Conservation (phyloP, 2,888 invertebrate species). For the Pristionchus maxplancki region DNA sequence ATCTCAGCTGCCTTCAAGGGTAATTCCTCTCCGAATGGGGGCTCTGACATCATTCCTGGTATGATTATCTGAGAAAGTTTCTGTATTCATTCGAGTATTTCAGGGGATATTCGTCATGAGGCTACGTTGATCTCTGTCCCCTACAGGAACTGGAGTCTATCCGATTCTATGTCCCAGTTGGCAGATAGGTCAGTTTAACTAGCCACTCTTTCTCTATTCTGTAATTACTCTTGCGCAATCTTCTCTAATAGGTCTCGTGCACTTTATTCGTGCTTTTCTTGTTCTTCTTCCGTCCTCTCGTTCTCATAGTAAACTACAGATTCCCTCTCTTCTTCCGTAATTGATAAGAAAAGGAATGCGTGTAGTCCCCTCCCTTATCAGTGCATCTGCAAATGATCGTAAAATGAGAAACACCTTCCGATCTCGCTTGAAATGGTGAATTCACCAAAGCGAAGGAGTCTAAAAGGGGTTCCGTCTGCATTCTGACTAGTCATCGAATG, state of each 20-base stretch:
- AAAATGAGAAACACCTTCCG: not conserved
- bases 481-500: constrained; percentile 9
- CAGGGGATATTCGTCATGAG: constrained; percentile 27
- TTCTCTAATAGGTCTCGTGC: not conserved
- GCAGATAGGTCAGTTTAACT: constrained; percentile 61
- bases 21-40: constrained; percentile 44
- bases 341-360: not conserved
- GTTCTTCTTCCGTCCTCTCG: not conserved
- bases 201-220: not conserved
- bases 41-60: constrained; percentile 13
- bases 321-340: not conserved
- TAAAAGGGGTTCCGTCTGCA: not conserved
- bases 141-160: constrained; percentile 57
- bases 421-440: not conserved
- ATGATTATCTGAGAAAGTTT: not conserved
- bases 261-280: not conserved
- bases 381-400: not conserved
- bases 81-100: not conserved
- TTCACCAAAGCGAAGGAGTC: not conserved
- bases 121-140: constrained; percentile 21
- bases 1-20: constrained; percentile 68
- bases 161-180: constrained; percentile 69
- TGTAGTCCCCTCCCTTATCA: constrained; percentile 5
- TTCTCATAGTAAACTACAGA: not conserved
- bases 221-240: not conserved